Percentiles rank a stretch among this genome's conserved stretches.
Evolutionary conservation across 2,113 vertebrate genomes (phyloP).

Genomic region (Herpetotheres cachinnans): DNA sequence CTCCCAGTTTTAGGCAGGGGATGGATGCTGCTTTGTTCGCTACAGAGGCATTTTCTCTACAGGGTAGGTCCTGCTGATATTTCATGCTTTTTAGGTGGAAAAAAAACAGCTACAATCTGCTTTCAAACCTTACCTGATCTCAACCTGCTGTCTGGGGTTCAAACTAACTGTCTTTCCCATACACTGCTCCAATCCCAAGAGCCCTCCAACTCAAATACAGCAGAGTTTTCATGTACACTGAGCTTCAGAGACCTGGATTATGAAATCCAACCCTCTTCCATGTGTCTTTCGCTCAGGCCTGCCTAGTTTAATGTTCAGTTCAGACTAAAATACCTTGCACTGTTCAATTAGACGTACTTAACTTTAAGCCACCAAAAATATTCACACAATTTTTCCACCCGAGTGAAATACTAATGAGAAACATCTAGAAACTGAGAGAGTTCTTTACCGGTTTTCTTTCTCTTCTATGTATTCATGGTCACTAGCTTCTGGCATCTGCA

Average conservation of each 20-base stretch:
- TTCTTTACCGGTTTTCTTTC: slow-evolving; percentile 90
- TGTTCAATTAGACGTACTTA: not conserved
- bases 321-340: not conserved
- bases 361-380: not conserved
- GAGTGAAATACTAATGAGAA: fast-evolving
- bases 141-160: not conserved
- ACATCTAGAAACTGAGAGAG: not conserved
- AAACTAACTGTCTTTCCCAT: too few species aligned
- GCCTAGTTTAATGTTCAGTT: not conserved
- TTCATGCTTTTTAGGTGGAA: not conserved
- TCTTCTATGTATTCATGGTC: slow-evolving; percentile 98
- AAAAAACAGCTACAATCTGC: not conserved
- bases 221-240: fast-evolving
- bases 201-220: not conserved
- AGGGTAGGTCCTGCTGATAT: not conserved
- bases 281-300: not conserved
- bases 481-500: slow-evolving; percentile 93
- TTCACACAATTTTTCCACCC: not conserved
- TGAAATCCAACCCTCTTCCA: not conserved
- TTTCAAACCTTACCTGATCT: not conserved
- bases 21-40: not conserved
- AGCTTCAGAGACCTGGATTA: not conserved
- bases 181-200: not conserved
- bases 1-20: not conserved
- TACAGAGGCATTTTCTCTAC: not conserved